Conservation (phyloP, 2,113 vertebrate species). For the Tetraodon nigroviridis region DNA sequence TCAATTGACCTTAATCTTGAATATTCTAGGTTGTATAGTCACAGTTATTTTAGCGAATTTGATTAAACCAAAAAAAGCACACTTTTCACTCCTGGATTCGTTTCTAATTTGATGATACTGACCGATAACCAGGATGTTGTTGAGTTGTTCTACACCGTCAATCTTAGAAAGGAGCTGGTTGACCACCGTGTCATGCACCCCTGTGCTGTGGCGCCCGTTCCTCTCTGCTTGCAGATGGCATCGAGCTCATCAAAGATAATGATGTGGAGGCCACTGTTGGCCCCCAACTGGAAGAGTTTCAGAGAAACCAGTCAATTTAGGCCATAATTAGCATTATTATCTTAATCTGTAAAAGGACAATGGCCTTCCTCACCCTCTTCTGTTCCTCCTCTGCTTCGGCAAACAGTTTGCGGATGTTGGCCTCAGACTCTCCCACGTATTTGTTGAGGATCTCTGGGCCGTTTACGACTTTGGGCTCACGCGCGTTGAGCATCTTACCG, state of each 20-base stretch:
- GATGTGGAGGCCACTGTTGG: conserved; percentile 97
- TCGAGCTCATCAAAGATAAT: conserved; percentile 99
- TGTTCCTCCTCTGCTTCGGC: conserved; percentile 97
- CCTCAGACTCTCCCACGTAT: conserved; percentile 94
- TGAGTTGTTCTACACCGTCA: conserved; percentile 95
- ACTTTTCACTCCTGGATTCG: not conserved
- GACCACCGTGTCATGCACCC: conserved; percentile 95
- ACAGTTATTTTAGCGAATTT: no score
- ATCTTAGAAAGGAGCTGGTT: conserved; percentile 98
- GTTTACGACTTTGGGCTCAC: conserved; percentile 95
- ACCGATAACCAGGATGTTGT: conserved; percentile 99
- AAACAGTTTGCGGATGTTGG: conserved; percentile 97
- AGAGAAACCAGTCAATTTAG: no score
- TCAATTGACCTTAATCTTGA: no score
- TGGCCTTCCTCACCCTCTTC: conserved; percentile 78
- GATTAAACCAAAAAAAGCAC: not conserved
- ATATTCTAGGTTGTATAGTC: no score
- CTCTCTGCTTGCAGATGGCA: conserved; percentile 98
- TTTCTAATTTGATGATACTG: conserved; percentile 5
- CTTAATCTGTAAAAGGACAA: no score
- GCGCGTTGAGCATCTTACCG: conserved; percentile 96
- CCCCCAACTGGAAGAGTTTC: conserved; percentile 78
- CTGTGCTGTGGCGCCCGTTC: conserved; percentile 91
- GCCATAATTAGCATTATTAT: no score
- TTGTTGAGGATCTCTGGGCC: conserved; percentile 98